Evolutionary conservation across 2,888 invertebrate genomes (phyloP), one percentile per base, ranked within the genome.

Genomic region (Acrocyrtus sp.): DNA sequence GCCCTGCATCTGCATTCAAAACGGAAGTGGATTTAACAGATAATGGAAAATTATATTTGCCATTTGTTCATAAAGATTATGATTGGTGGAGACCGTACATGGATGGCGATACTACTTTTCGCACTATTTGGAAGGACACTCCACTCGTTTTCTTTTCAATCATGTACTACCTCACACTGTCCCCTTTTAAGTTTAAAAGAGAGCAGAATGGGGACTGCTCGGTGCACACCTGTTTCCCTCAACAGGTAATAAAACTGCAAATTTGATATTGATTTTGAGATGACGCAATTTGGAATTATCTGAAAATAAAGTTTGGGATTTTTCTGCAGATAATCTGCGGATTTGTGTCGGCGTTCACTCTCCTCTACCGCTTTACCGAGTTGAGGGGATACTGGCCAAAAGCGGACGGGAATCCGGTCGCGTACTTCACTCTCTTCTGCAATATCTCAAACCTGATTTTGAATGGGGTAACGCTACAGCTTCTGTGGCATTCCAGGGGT

Each of bases 201-300:
- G n/a, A n/a, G n/a, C n/a, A n/a, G n/a, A n/a, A n/a, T n/a, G n/a
- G n/a, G n/a, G n/a, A n/a, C n/a, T n/a, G n/a, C n/a, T n/a, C n/a
- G n/a, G n/a, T n/a, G n/a, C n/a, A n/a, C n/a, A n/a, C n/a, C n/a
- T 65, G 65, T 45, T 24, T 45, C 21, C 65, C 48, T 10, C 65
- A 65, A 22, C 54, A 65, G 56, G 65, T 65, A 22, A 10, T 8
- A 8, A 17, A 1, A 17, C 17, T 24, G 6, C 12, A 3, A n/a
- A 56, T 39, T n/a, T 39, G 2, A 56, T 56, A 34, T 19, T 39
- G 15, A 56, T 10, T 15, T 19, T 19, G 3, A 19, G 12, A 5
- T n/a, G n/a, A n/a, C n/a, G n/a, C n/a, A n/a, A n/a, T n/a, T n/a
- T n/a, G n/a, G n/a, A n/a, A n/a, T n/a, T n/a, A n/a, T n/a, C n/a